phyloP scores from a whole-genome alignment of 1,140 invertebrate genomes.

The Drosophila funebris region DNA sequence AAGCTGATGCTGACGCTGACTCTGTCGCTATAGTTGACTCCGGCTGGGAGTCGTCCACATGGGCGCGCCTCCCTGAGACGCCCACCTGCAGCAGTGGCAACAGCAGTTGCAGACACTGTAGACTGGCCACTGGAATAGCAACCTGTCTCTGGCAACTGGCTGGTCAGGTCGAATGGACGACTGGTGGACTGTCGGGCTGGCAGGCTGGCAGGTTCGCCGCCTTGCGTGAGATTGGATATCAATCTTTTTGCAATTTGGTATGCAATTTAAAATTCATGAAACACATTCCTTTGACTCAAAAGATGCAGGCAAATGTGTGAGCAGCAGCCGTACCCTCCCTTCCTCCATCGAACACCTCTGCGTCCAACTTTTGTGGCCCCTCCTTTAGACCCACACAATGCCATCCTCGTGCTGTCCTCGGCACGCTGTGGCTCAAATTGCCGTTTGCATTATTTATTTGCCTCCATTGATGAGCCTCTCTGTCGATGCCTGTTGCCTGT shows the following conservation, averaged over 20 bases:
- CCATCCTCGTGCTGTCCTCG: slow-evolving; percentile 13
- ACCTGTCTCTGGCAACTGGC: slow-evolving; percentile 35
- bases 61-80: slow-evolving; percentile 36
- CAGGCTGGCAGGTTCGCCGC: slow-evolving; percentile 26
- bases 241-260: slow-evolving; percentile 83
- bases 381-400: slow-evolving; percentile 16
- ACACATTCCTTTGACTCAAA: slow-evolving; percentile 82
- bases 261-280: slow-evolving; percentile 83
- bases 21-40: not conserved
- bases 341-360: too few relatives aligned
- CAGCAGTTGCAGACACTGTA: slow-evolving; percentile 1
- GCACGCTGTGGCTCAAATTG: slow-evolving; percentile 66
- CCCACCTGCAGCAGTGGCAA: slow-evolving; percentile 57
- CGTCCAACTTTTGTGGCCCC: slow-evolving; percentile 1
- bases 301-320: slow-evolving; percentile 77
- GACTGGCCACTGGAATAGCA: slow-evolving; percentile 25
- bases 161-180: too few relatives aligned
- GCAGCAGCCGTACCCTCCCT: slow-evolving; percentile 11
- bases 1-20: slow-evolving; percentile 21
- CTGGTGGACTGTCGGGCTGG: not conserved
- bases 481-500: not conserved
- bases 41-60: slow-evolving; percentile 13
- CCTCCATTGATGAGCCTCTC: slow-evolving; percentile 70
- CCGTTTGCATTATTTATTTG: slow-evolving; percentile 83
- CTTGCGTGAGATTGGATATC: slow-evolving; percentile 83